phyloP scores from a whole-genome alignment of 2,888 invertebrate genomes.

The Strigamia maritima region DNA sequence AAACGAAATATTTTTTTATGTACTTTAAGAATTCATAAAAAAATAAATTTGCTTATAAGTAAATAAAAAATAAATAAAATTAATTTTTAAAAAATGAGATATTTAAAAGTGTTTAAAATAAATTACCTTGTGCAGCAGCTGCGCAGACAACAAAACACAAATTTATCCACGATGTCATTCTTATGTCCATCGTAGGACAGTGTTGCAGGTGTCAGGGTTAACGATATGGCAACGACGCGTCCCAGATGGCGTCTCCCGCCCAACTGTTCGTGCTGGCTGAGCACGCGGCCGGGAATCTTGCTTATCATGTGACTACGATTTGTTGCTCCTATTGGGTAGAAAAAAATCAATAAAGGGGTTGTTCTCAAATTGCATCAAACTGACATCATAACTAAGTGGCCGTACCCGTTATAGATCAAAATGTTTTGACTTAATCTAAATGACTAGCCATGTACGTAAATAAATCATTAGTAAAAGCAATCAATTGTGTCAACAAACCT shows the following conservation, averaged over 20 bases:
- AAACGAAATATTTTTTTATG: too few relatives aligned
- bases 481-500: neutral
- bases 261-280: neutral
- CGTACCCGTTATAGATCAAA: neutral
- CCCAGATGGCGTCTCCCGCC: slow-evolving; percentile 21
- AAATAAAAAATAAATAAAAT: neutral
- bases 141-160: neutral
- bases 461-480: neutral
- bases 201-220: neutral
- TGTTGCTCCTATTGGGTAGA: slow-evolving; percentile 2
- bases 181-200: neutral
- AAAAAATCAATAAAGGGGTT: slow-evolving; percentile 16
- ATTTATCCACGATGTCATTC: slow-evolving; percentile 7
- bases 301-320: neutral
- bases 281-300: slow-evolving; percentile 1
- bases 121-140: neutral
- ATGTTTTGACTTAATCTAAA: neutral
- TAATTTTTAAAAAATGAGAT: neutral
- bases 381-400: slow-evolving; percentile 12
- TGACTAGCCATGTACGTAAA: neutral
- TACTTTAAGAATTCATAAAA: neutral
- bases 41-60: too few relatives aligned
- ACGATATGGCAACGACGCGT: slow-evolving; percentile 1
- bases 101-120: neutral
- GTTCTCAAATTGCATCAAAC: slow-evolving; percentile 11